phyloP scores from a whole-genome alignment of 2,797 vertebrate genomes.

The Liasis olivaceus region DNA sequence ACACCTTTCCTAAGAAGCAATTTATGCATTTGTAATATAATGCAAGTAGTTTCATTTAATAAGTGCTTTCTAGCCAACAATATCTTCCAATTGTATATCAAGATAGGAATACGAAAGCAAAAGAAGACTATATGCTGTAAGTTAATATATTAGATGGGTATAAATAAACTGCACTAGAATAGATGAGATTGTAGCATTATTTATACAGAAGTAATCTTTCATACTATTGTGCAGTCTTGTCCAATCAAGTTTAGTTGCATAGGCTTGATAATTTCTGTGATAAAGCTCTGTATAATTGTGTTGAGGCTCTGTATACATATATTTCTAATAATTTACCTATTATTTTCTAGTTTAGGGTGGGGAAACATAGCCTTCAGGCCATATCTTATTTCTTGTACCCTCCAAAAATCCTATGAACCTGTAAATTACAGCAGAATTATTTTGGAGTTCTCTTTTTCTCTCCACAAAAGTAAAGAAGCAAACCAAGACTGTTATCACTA shows the following conservation, averaged over 20 bases:
- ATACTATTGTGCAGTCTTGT: neutral
- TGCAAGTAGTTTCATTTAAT: slow-evolving; percentile 1
- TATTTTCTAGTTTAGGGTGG: neutral
- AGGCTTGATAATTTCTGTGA: neutral
- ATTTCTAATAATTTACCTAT: neutral
- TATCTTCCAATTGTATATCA: neutral
- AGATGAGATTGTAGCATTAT: neutral
- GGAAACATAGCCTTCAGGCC: neutral
- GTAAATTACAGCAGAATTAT: neutral
- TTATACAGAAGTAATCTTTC: neutral
- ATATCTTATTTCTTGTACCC: neutral
- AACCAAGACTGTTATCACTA: neutral
- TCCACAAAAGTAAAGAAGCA: neutral
- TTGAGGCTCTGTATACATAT: neutral
- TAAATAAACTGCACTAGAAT: neutral
- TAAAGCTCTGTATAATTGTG: neutral
- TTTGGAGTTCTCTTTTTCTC: neutral
- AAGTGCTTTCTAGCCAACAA: neutral
- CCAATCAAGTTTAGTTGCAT: neutral
- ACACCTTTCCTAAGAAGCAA: neutral
- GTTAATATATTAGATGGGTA: neutral
- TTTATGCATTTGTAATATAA: neutral
- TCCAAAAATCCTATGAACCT: neutral
- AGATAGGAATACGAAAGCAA: neutral
- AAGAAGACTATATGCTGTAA: neutral